Evolutionary conservation across 2,113 vertebrate genomes (phyloP).

Genomic region (Penelope pileata): DNA sequence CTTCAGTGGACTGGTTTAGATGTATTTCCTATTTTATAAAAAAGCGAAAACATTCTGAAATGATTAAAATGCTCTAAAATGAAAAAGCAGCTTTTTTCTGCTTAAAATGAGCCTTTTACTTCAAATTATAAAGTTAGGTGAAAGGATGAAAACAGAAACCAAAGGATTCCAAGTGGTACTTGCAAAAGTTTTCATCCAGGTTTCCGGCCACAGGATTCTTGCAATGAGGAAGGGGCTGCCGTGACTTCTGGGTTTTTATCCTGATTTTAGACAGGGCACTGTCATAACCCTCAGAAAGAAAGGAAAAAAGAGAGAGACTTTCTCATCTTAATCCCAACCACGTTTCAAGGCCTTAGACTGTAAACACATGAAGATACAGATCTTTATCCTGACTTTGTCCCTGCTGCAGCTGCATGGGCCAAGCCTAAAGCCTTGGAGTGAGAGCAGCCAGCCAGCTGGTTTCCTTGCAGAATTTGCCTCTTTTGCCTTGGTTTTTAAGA

Average conservation of each 20-base stretch:
- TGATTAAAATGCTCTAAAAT: background rate
- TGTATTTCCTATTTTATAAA: background rate
- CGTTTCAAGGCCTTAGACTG: background rate
- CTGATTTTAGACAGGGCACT: background rate
- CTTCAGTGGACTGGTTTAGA: background rate
- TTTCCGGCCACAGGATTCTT: background rate
- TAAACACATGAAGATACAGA: background rate
- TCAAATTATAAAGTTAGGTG: background rate
- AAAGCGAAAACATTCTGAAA: background rate
- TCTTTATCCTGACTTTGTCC: background rate
- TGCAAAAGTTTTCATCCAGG: background rate
- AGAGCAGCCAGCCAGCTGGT: background rate
- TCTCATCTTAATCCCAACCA: background rate
- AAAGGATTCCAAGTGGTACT: background rate
- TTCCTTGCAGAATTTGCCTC: background rate
- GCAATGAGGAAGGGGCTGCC: background rate
- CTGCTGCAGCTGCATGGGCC: background rate
- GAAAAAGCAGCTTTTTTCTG: background rate
- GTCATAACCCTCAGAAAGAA: background rate
- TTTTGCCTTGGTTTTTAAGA: constrained; percentile 6
- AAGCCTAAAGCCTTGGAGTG: background rate
- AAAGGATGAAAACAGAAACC: background rate
- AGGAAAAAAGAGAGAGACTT: background rate
- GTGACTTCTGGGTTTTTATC: background rate
- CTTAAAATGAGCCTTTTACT: background rate